Percentiles rank a stretch among this genome's conserved stretches.
These are phyloP conservation scores for Arenaria interpres DNA, from an alignment of 2,113 vertebrate species.

Conservation along the genomic window DNA sequence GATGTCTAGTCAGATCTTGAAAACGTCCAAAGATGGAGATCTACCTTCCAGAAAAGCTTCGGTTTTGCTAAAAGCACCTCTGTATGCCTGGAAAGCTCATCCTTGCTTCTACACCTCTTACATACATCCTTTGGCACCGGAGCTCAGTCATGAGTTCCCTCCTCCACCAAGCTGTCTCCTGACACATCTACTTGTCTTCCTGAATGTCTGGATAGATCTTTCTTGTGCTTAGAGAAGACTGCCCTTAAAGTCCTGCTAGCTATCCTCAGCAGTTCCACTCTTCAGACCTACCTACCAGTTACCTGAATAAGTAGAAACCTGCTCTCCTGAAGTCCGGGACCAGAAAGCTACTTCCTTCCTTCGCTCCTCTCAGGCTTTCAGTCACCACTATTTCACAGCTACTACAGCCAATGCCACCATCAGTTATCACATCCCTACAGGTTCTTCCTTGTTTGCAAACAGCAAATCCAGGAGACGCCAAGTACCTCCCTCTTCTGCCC, in stretches of 20 bases:
- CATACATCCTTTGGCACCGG: background rate
- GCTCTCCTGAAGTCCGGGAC: background rate
- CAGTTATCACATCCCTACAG: background rate
- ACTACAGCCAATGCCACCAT: background rate
- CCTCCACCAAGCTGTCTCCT: background rate
- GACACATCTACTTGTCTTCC: background rate
- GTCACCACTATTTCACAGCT: background rate
- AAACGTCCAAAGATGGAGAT: background rate
- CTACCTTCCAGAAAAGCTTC: background rate
- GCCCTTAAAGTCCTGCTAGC: background rate
- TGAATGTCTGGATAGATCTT: background rate
- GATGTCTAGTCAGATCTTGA: background rate
- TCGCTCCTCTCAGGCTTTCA: background rate
- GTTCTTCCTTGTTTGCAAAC: background rate
- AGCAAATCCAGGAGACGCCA: background rate
- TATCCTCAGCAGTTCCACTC: background rate
- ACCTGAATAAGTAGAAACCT: rapidly evolving
- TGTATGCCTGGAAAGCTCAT: background rate
- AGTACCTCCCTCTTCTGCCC: background rate
- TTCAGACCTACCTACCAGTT: background rate
- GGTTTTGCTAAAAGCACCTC: background rate
- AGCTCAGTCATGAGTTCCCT: background rate
- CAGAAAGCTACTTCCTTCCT: background rate
- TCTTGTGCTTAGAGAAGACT: background rate
- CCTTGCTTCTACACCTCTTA: background rate